Evolutionary conservation across 2,113 vertebrate genomes (phyloP).

Genomic region (Nibea albiflora): DNA sequence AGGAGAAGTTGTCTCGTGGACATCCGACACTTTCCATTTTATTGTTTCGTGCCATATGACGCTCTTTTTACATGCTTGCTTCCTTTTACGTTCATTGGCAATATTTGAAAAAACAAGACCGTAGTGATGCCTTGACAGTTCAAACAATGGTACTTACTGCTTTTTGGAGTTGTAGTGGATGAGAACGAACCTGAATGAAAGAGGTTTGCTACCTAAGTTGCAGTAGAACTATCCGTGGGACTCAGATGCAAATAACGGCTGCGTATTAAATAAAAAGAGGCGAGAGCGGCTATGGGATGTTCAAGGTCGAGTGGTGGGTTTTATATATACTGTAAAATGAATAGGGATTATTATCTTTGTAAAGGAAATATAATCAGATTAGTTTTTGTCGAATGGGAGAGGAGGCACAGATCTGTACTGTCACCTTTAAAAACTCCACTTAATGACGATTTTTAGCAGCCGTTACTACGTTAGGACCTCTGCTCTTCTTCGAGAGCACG

Average conservation of each 20-base stretch:
- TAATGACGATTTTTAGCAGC: slow-evolving; percentile 18
- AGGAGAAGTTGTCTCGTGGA: slow-evolving; percentile 74
- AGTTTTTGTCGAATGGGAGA: slow-evolving; percentile 16
- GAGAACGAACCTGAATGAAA: slow-evolving; percentile 17
- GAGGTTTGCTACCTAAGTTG: slow-evolving; percentile 10
- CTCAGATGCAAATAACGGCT: not conserved
- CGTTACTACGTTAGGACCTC: not conserved
- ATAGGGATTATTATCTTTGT: slow-evolving; percentile 34
- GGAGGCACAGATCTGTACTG: slow-evolving; percentile 14
- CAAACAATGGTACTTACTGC: slow-evolving; percentile 91
- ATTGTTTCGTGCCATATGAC: slow-evolving; percentile 78
- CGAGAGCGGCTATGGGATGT: slow-evolving; percentile 1
- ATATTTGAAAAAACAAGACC: slow-evolving; percentile 81
- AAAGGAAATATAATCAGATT: slow-evolving; percentile 19
- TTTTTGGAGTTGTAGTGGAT: slow-evolving; percentile 6
- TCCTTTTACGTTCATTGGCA: slow-evolving; percentile 80
- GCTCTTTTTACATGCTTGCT: slow-evolving; percentile 70
- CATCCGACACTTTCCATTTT: slow-evolving; percentile 68
- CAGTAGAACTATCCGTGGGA: not conserved
- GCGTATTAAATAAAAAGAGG: slow-evolving; percentile 15
- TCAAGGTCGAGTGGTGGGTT: slow-evolving; percentile 11
- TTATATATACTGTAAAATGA: slow-evolving; percentile 28
- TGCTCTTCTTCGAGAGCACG: slow-evolving; percentile 9
- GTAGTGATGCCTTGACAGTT: slow-evolving; percentile 86
- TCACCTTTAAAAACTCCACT: slow-evolving; percentile 18